Evolutionary conservation across 2,113 vertebrate species (phyloP).

Genomic region (Chitala chitala): DNA sequence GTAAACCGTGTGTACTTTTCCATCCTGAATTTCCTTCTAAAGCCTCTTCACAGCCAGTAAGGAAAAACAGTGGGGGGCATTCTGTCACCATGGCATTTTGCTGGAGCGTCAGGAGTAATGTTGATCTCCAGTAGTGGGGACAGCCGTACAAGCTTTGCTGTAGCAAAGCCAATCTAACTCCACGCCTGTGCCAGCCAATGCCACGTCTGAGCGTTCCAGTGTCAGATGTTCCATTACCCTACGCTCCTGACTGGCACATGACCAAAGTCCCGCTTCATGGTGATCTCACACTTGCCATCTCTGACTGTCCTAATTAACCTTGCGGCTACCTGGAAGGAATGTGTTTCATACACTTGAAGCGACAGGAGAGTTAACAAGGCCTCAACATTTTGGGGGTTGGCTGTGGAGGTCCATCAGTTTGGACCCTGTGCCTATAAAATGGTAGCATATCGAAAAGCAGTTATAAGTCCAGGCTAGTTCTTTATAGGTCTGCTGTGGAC

Average conservation of each 20-base stretch:
- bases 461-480: neutral
- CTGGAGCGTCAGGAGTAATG: neutral
- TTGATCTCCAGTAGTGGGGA: neutral
- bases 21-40: neutral
- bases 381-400: neutral
- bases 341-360: neutral
- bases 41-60: neutral
- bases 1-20: neutral
- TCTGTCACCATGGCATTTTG: conserved; percentile 1
- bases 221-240: conserved; percentile 41
- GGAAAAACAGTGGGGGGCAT: neutral
- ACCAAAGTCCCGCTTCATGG: conserved; percentile 31
- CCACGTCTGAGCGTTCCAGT: conserved; percentile 37
- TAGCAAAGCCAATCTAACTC: conserved; percentile 37
- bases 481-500: neutral
- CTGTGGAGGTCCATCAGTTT: neutral
- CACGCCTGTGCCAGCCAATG: conserved; percentile 23
- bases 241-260: conserved; percentile 41
- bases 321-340: conserved; percentile 3
- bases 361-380: neutral
- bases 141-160: too few species aligned
- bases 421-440: conserved; percentile 33
- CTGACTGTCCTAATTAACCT: conserved; percentile 35
- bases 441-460: conserved; percentile 2
- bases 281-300: conserved; percentile 33